These are phyloP conservation scores for Plebejus argus DNA, from an alignment of 2,888 invertebrate species.

Conservation along the genomic window DNA sequence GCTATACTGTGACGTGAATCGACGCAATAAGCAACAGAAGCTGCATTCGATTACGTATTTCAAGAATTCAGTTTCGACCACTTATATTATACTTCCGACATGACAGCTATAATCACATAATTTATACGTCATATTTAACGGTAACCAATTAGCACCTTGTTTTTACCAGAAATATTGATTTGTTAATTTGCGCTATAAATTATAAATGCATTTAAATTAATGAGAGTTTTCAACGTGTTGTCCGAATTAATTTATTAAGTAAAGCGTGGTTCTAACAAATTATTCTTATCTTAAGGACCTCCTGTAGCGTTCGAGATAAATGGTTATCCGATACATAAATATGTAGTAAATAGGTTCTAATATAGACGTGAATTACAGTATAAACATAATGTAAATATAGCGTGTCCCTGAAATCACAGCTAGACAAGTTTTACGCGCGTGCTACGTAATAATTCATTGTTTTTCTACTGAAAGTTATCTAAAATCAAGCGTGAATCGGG, in stretches of 20 bases:
- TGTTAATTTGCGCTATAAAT: constrained; percentile 8
- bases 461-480: too few relatives aligned
- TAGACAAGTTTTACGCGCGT: too few relatives aligned
- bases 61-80: constrained; percentile 1
- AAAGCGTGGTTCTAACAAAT: background rate
- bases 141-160: background rate
- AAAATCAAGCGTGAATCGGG: too few relatives aligned
- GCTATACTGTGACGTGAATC: too few relatives aligned
- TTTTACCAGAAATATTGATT: constrained; percentile 17
- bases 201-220: constrained; percentile 23
- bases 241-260: constrained; percentile 20
- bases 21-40: background rate
- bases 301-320: background rate
- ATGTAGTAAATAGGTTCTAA: background rate
- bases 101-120: constrained; percentile 15
- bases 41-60: background rate
- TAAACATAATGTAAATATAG: too few relatives aligned
- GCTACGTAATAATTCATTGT: too few relatives aligned
- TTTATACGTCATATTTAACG: constrained; percentile 17
- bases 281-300: constrained; percentile 13
- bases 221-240: background rate
- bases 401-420: background rate
- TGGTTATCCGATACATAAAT: background rate
- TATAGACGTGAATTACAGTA: background rate
- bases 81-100: background rate